These are phyloP conservation scores for Lordiphosa collinella DNA, from an alignment of 1,140 invertebrate species.

Conservation along the genomic window DNA sequence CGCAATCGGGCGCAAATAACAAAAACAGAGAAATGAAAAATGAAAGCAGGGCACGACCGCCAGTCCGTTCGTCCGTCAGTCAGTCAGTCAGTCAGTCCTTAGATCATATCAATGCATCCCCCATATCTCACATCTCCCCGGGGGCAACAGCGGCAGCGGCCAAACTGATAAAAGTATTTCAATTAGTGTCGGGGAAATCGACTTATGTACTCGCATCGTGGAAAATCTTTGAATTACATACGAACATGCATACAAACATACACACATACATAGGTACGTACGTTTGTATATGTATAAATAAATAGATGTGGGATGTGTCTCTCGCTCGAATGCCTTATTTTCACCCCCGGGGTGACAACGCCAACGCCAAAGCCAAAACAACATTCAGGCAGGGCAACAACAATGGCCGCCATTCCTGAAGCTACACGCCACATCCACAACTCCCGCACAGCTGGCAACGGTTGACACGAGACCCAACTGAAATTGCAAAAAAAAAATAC, in stretches of 20 bases:
- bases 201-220: slow-evolving; percentile 40
- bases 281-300: slow-evolving; percentile 1
- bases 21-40: slow-evolving; percentile 51
- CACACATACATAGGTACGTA: slow-evolving; percentile 10
- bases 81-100: neutral
- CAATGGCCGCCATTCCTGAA: slow-evolving; percentile 47
- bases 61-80: too few species aligned
- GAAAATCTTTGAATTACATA: slow-evolving; percentile 44
- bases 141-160: slow-evolving; percentile 6
- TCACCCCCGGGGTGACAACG: slow-evolving; percentile 72
- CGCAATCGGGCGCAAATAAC: slow-evolving; percentile 71
- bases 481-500: slow-evolving; percentile 48
- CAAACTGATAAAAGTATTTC: slow-evolving; percentile 74
- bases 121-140: slow-evolving; percentile 7
- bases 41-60: slow-evolving; percentile 4
- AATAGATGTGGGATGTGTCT: slow-evolving; percentile 42
- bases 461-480: slow-evolving; percentile 65
- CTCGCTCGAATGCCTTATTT: slow-evolving; percentile 71
- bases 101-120: slow-evolving; percentile 56
- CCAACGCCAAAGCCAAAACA: slow-evolving; percentile 64
- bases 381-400: slow-evolving; percentile 34
- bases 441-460: slow-evolving; percentile 46
- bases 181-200: slow-evolving; percentile 65
- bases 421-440: slow-evolving; percentile 7
- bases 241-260: neutral